A percentile compares a stretch with the other conserved stretches of the same genome.
phyloP scores from a whole-genome alignment of 2,797 vertebrate genomes.

The Hipposideros larvatus region DNA sequence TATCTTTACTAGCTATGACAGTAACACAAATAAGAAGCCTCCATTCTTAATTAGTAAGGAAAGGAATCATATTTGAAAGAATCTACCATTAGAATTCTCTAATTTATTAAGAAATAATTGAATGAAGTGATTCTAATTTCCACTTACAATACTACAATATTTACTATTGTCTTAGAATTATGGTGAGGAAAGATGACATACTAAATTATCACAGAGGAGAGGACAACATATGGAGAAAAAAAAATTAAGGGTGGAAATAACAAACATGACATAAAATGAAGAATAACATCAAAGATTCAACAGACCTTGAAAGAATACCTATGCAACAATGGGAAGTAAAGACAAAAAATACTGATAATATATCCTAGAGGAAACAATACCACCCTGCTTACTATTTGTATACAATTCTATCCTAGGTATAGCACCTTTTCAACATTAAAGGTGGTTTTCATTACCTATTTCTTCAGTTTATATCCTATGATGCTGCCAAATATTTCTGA shows the following conservation, averaged over 20 bases:
- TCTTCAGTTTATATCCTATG: background rate
- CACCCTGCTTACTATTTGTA: background rate
- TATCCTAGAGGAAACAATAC: background rate
- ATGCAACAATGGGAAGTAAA: background rate
- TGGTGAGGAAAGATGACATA: background rate
- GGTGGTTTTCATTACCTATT: background rate
- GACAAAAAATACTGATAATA: background rate
- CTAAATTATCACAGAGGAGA: background rate
- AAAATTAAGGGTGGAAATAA: background rate
- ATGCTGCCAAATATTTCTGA: background rate
- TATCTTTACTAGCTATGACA: background rate
- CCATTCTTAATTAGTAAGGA: background rate
- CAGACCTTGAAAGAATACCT: background rate
- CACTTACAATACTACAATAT: background rate
- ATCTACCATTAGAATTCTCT: background rate
- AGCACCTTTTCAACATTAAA: background rate
- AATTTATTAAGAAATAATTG: slow-evolving; percentile 31
- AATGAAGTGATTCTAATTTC: background rate
- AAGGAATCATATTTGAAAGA: background rate
- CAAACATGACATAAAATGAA: background rate
- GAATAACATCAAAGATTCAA: background rate
- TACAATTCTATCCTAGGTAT: background rate
- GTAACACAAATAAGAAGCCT: background rate
- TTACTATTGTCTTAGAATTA: background rate
- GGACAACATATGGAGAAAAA: background rate